Evolutionary conservation across 1,140 invertebrate genomes (phyloP), one percentile per base, ranked within the genome.

Genomic region (Tetragnatha versicolor): DNA sequence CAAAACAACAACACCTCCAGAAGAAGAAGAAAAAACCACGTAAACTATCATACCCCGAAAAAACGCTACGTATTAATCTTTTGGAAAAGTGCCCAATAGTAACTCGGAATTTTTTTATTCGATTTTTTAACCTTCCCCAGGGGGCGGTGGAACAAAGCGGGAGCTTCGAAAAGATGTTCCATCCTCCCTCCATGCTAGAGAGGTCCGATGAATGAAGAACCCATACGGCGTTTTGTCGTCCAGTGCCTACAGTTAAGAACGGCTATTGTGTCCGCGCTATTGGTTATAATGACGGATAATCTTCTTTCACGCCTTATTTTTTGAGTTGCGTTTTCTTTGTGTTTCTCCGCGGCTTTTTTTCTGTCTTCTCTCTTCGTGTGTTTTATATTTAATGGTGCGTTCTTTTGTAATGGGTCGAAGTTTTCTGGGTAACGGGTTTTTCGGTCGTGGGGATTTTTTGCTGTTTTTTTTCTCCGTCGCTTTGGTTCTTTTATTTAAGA

Each of bases 221-320:
- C 69, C 69, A 73, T 60, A 37, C 53, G 35, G 69, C 14, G 69
- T 60, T 60, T 45, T 60, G 69, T 73, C 69, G 69, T 73, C 69
- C 49, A 37, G 33, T 60, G 31, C 69, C 53, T 31, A 55, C 33
- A 33, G 69, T 60, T 65, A 60, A 73, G 49, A 25, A 58, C 69
- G 53, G 29, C 69, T 25, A 73, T 73, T 73, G 69, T 73, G 69
- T 60, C 39, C 69, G 69, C 49, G 53, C 69, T 73, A 60, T 73
- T 73, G 69, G 69, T 60, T 60, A 73, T 73, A 73, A 73, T 60
- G 69, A 73, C 69, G 33, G 69, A 73, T 73, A 60, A 73, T 73
- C 69, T 73, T 14, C 55, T 37, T 73, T 73, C 53, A 73, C 69
- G 69, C 69, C 69, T 60, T 60, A 25, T 33, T 47, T 51, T 31